Base-by-base conservation (phyloP, 2,113 vertebrate genomes). In the Mionectes macconnelli region DNA sequence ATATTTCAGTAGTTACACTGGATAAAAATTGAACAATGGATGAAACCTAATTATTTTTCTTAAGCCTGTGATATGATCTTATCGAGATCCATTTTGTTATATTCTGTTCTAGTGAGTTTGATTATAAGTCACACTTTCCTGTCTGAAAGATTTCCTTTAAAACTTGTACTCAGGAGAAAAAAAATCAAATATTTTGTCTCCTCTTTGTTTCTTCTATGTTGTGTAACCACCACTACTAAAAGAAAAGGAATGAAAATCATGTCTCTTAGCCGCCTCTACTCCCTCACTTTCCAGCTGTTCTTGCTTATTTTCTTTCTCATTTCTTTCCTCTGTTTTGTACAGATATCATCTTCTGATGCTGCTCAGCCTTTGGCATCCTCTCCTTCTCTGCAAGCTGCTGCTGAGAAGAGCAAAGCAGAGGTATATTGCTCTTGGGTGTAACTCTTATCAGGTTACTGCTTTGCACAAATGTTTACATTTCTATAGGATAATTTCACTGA, bases 331-430 rank as follows among this genome's bases (percentile, higher is more conserved):
- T 97, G 66, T 88, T 96, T 97, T 96, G 92, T 94, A 97, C 98
- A 99, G 98, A 99, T 98, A 92, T 94, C 98, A 96, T 98, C 98
- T 56, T 98, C 98, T 98, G 99, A 99, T 97, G 98, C 97, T 94
- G 97, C 98, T 97, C 98, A 98, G 96, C 97, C 98, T 97, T 98
- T 98, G 97, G 97, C 98, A 96, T 98, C 98, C 87, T 99, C 98
- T 90, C 98, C 98, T 87, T 98, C 98, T 98, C 98, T 98, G 80
- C 99, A 98, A 98, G 97, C 98, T 97, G 97, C 98, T 97, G 97
- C 93, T 96, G 99, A 99, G 96, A 99, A 98, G 98, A 99, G 93
- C 98, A 99, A 98, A 97, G 97, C 98, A 87, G 99, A 99, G 99
- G 99, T 99, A 98, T 97, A 87, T 78, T 85, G 62, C 1, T 94